A percentile compares a stretch with the other conserved stretches of the same genome.
Conservation (phyloP, 1,140 invertebrate species). For the Psix sp. region DNA sequence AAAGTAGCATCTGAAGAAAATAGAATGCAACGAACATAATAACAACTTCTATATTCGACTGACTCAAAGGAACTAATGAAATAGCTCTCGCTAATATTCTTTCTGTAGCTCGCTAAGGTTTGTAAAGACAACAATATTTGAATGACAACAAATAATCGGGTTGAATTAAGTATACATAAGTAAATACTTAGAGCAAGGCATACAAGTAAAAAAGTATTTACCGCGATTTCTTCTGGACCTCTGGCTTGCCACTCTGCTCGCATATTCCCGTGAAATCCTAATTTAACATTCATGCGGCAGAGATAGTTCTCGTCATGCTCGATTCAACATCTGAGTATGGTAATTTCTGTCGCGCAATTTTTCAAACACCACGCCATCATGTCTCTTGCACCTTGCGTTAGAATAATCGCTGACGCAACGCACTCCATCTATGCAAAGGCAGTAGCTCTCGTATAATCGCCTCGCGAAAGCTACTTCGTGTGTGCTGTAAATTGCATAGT, state of each 20-base stretch:
- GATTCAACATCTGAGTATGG: constrained; percentile 5
- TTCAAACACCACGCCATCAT: constrained; percentile 1
- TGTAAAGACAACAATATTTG: no score
- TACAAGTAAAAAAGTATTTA: constrained; percentile 8
- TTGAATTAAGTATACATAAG: no score
- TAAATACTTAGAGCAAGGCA: no score
- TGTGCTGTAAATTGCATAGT: constrained; percentile 42
- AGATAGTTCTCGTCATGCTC: neutral
- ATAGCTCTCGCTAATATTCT: no score
- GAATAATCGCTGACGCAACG: constrained; percentile 33
- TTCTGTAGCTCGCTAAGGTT: no score
- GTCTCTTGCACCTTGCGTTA: neutral
- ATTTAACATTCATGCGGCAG: constrained; percentile 6
- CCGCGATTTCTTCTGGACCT: neutral
- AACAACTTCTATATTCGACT: neutral
- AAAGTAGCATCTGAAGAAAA: neutral
- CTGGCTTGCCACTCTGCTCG: neutral
- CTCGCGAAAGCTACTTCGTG: constrained; percentile 49
- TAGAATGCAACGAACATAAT: neutral
- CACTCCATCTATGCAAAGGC: constrained; percentile 6
- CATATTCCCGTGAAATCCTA: neutral
- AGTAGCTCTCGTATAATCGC: constrained; percentile 36
- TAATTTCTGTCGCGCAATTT: constrained; percentile 19
- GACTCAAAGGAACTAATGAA: neutral
- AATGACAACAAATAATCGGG: no score